Conservation (phyloP, 2,797 vertebrate genomes). For the Loriculus beryllinus region DNA sequence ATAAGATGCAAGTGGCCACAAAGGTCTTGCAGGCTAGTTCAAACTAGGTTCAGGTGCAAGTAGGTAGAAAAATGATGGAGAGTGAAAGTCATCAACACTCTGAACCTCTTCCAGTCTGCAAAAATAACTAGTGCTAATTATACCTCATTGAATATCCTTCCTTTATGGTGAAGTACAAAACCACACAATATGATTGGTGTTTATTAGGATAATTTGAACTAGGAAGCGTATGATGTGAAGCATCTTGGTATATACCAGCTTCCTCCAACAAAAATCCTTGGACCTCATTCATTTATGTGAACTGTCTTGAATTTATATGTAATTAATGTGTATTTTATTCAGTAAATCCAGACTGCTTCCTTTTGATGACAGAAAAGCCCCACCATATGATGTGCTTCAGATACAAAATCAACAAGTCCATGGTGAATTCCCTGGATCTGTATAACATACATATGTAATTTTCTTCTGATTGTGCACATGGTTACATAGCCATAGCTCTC, state of each 20-base stretch:
- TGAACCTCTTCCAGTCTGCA: neutral
- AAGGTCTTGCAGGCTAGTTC: neutral
- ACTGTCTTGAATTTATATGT: neutral
- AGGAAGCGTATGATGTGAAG: neutral
- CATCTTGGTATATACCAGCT: neutral
- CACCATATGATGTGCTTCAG: neutral
- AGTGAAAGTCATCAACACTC: neutral
- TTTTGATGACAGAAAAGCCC: neutral
- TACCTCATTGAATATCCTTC: neutral
- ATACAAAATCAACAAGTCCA: neutral
- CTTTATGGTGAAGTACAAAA: neutral
- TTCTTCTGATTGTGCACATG: neutral
- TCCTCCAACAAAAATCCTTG: neutral
- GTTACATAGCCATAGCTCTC: neutral
- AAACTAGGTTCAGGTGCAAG: neutral
- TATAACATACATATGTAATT: accelerated
- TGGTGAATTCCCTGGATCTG: neutral
- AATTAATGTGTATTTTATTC: neutral
- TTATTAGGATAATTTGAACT: neutral
- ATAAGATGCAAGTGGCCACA: neutral
- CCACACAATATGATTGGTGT: neutral
- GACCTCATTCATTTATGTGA: neutral
- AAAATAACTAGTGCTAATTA: neutral
- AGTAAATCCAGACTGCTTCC: neutral
- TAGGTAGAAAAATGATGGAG: neutral